Conservation (phyloP, 2,797 vertebrate species). For the Sebastes itinus region DNA sequence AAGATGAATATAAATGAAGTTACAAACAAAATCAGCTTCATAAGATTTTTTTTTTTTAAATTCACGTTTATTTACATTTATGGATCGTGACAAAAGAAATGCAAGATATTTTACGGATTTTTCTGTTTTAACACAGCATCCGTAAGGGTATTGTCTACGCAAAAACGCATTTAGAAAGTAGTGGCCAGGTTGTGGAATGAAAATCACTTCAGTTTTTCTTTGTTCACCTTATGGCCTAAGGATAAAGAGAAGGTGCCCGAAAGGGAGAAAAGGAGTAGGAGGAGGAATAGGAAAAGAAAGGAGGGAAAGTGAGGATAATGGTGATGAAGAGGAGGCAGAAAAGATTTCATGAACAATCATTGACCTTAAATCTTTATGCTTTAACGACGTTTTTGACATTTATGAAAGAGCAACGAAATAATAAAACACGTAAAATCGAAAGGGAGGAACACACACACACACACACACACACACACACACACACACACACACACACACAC, state of each 20-base stretch:
- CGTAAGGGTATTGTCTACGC: neutral
- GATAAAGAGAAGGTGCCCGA: neutral
- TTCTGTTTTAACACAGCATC: no score
- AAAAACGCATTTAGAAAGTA: neutral
- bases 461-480: neutral
- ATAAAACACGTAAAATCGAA: slow-evolving; percentile 6
- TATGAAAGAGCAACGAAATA: slow-evolving; percentile 34
- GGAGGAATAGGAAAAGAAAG: neutral
- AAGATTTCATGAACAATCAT: slow-evolving; percentile 3
- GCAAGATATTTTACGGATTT: no score
- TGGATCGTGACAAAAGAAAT: no score
- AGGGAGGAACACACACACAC: neutral
- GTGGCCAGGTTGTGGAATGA: neutral
- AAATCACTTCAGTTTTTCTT: neutral
- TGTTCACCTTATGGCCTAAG: neutral
- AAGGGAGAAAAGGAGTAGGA: neutral
- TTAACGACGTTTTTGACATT: slow-evolving; percentile 44
- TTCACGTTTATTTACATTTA: no score
- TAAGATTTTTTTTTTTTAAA: no score
- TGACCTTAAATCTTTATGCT: slow-evolving; percentile 27
- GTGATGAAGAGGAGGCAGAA: neutral
- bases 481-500: neutral
- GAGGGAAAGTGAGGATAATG: neutral
- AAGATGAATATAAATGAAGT: no score
- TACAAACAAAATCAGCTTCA: no score